A percentile compares a stretch with the other conserved stretches of the same genome.
phyloP scores from a whole-genome alignment of 2,888 invertebrate genomes.

The Sussaba pulchella region DNA sequence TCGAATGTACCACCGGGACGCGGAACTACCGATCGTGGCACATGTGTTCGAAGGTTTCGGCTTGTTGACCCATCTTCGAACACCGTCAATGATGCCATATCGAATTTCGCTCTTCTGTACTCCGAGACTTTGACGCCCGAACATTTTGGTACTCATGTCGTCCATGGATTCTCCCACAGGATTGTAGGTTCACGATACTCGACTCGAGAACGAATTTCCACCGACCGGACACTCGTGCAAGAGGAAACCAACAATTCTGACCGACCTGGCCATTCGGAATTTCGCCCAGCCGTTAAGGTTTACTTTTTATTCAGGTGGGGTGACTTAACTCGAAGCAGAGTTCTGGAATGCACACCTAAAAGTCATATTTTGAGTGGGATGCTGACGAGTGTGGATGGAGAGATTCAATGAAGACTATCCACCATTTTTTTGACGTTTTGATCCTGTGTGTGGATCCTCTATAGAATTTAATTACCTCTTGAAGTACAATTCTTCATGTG shows the following conservation, averaged over 20 bases:
- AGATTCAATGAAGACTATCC: no score
- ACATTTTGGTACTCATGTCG: slow-evolving; percentile 15
- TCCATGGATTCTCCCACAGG: slow-evolving; percentile 5
- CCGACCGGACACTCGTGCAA: slow-evolving; percentile 2
- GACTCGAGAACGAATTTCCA: slow-evolving; percentile 14
- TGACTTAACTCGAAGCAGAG: no score
- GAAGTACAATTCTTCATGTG: no score
- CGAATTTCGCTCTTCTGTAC: slow-evolving; percentile 62
- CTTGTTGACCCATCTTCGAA: slow-evolving; percentile 69
- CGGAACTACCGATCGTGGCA: slow-evolving; percentile 32
- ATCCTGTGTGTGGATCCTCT: no score
- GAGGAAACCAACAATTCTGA: slow-evolving; percentile 12
- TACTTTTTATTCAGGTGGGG: no score
- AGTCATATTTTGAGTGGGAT: not conserved
- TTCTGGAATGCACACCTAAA: no score
- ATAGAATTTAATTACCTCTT: no score
- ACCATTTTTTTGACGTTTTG: no score
- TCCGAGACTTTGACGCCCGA: slow-evolving; percentile 50
- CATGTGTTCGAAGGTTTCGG: slow-evolving; percentile 54
- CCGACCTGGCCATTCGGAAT: not conserved
- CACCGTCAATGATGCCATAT: slow-evolving; percentile 57
- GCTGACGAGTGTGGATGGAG: no score
- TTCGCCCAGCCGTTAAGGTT: no score
- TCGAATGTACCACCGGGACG: no score
- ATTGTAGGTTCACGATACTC: not conserved